Conservation (phyloP, 1,140 invertebrate species). For the Orchestia grillus region DNA sequence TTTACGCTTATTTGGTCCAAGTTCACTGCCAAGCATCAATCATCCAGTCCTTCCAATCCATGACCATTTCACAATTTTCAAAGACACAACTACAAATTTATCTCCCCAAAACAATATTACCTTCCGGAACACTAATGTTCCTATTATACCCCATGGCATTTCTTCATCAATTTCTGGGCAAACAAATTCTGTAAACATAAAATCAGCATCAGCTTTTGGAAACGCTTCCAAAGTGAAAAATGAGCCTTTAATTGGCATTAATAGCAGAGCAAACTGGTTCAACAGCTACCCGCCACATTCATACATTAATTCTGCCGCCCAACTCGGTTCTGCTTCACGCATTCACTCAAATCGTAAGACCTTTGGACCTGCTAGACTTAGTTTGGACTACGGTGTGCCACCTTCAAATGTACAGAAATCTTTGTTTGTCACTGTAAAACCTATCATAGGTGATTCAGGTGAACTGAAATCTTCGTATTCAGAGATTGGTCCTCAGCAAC, state of each 20-base stretch:
- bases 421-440: background rate
- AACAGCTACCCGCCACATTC: background rate
- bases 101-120: background rate
- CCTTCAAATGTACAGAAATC: background rate
- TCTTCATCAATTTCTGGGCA: background rate
- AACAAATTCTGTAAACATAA: background rate
- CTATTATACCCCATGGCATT: background rate
- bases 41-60: constrained; percentile 28
- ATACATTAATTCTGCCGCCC: background rate
- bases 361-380: background rate
- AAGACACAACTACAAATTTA: background rate
- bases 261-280: background rate
- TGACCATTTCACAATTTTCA: background rate
- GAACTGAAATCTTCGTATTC: background rate
- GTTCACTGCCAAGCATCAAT: background rate
- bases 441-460: background rate
- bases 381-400: background rate
- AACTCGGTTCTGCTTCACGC: background rate
- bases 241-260: background rate
- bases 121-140: background rate
- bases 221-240: background rate
- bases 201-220: background rate
- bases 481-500: constrained; percentile 20
- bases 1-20: background rate
- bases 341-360: background rate